Evolutionary conservation across 2,113 vertebrate genomes (phyloP), one percentile per base, ranked within the genome.

Genomic region (Myxocyprinus asiaticus): DNA sequence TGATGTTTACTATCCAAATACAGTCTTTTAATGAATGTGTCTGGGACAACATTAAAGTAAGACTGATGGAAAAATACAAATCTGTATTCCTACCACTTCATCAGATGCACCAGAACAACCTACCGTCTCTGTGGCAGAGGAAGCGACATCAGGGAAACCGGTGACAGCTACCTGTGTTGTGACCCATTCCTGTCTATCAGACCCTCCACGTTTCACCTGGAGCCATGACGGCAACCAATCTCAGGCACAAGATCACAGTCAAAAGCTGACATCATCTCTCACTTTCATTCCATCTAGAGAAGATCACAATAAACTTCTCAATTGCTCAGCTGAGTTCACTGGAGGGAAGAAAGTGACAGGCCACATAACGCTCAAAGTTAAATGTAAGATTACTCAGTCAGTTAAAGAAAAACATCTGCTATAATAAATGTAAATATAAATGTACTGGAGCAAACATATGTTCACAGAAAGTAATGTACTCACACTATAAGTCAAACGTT

Each of bases 141-240:
- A 86, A 45, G 3, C 82, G 2, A 58, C 6, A 7, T 66, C 83
- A 72, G 81, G 77, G 53, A 33, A 80, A 4, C n/a, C 1, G 11
- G 78, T 85, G 48, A 61, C 66, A 48, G 83, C 78, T 0, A 80
- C 70, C 66, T 92, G 92, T 87, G 87, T 85, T 5, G 87, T 88
- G 68, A 79, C 15, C 73, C 86, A 91, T 83, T 87, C 81, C 67
- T 93, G 92, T 67, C 89, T 87, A 2, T 2, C 70, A 43, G 78
- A 84, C 45, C 89, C 83, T 6, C 91, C 91, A 3, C 67, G 10
- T n/a, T 76, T 93, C 73, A 80, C 15, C 77, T 93, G 91, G 91
- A 91, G 44, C 81, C 89, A 82, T 81, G 2, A 43, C 5, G 90
- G 90, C 81, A 5, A 51, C 10, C 78, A 79, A 4, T 43, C 82